These are phyloP conservation scores for Syrista parreyssii DNA, from an alignment of 2,888 invertebrate genomes.

Conservation along the genomic window DNA sequence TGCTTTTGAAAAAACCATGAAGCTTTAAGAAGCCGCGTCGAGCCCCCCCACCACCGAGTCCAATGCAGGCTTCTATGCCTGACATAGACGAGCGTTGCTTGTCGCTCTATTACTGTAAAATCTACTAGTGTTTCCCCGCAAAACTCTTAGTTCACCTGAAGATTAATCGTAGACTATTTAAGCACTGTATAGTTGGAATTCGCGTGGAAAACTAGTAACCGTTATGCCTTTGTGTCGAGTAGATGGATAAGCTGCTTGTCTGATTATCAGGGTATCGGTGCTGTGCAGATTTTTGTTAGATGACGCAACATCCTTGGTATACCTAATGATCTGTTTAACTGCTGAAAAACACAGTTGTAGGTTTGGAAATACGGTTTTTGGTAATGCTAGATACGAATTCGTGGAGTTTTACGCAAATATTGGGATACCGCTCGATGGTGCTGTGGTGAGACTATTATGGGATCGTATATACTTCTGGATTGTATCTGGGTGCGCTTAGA, in stretches of 20 bases:
- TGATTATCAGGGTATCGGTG: no score
- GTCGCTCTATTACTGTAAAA: background rate
- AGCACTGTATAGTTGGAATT: background rate
- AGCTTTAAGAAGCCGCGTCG: conserved; percentile 64
- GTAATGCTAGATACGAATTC: background rate
- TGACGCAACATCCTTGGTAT: background rate
- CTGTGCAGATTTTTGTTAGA: no score
- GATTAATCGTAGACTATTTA: background rate
- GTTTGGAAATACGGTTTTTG: background rate
- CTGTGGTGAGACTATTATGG: background rate
- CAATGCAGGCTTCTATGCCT: conserved; percentile 58
- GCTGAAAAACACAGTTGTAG: background rate
- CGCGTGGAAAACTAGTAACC: background rate
- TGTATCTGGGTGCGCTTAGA: background rate
- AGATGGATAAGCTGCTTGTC: background rate
- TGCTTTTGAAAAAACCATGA: conserved; percentile 64
- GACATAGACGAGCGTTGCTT: conserved; percentile 57
- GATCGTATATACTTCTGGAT: background rate
- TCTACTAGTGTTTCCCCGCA: background rate
- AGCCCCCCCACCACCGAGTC: conserved; percentile 62
- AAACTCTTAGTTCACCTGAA: background rate
- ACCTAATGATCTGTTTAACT: background rate
- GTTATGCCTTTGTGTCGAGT: background rate
- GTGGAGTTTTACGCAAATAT: background rate
- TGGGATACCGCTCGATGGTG: background rate